phyloP scores from a whole-genome alignment of 1,140 invertebrate genomes.

The Scaptomyza graminum region DNA sequence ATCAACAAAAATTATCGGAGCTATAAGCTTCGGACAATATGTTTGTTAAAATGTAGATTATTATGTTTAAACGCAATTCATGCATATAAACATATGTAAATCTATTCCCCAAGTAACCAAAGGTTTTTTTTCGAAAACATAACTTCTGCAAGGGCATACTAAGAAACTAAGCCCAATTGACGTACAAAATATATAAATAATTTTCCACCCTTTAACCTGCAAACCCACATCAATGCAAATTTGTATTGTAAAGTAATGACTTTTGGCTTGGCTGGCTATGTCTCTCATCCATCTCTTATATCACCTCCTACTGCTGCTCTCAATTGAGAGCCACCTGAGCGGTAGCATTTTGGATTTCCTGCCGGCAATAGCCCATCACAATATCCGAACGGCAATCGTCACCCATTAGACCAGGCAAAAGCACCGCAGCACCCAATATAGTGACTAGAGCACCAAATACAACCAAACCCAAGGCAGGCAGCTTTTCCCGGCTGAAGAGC shows the following conservation, averaged over 20 bases:
- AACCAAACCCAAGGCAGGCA: conserved; percentile 89
- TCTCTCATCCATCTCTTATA: not conserved
- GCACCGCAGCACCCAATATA: conserved; percentile 85
- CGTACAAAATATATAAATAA: not conserved
- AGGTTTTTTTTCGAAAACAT: not conserved
- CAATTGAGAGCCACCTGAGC: conserved; percentile 44
- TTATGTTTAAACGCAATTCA: not conserved
- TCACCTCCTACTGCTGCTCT: not conserved
- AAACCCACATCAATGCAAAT: conserved; percentile 35
- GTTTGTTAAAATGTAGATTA: no score
- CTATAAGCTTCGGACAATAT: no score
- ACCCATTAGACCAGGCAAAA: conserved; percentile 74
- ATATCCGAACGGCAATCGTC: conserved; percentile 81
- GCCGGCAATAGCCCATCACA: conserved; percentile 81
- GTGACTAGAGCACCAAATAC: conserved; percentile 90
- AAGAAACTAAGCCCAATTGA: not conserved
- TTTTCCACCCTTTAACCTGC: not conserved
- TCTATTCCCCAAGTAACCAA: not conserved
- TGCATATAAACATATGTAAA: not conserved
- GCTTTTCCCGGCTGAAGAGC: conserved; percentile 88
- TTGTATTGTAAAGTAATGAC: conserved; percentile 45
- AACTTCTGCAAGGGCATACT: not conserved
- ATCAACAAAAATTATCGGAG: no score
- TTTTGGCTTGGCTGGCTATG: conserved; percentile 37
- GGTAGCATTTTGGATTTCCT: conserved; percentile 67